A percentile compares a stretch with the other conserved stretches of the same genome.
These are phyloP conservation scores for Dryococelus australis DNA, from an alignment of 2,888 invertebrate species.

Conservation along the genomic window DNA sequence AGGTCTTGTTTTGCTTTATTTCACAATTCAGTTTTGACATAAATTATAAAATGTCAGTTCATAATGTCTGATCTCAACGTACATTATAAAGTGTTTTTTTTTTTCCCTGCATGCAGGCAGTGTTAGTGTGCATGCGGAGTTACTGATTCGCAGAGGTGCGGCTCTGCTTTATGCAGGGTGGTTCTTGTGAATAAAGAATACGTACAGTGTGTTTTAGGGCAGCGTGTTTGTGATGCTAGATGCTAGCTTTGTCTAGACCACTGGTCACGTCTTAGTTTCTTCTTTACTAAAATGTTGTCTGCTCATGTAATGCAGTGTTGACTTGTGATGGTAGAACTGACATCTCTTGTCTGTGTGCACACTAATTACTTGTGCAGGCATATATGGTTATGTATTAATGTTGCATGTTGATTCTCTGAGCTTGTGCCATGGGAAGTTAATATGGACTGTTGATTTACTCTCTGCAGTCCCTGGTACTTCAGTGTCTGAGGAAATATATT, in stretches of 20 bases:
- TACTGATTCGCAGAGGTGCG: background rate
- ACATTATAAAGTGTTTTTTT: background rate
- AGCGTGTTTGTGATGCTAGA: background rate
- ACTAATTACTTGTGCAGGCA: background rate
- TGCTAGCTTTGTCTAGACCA: background rate
- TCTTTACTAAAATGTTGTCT: background rate
- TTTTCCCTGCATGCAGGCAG: background rate
- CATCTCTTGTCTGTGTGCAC: background rate
- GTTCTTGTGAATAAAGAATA: background rate
- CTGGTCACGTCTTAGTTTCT: background rate
- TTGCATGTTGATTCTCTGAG: background rate
- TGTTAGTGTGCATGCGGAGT: conserved; percentile 5
- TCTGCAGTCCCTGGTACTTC: background rate
- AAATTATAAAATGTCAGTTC: background rate
- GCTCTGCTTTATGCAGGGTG: background rate
- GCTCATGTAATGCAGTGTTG: background rate
- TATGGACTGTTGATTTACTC: background rate
- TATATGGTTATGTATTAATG: background rate
- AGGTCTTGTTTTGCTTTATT: background rate
- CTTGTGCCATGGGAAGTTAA: background rate
- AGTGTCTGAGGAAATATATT: too few species aligned
- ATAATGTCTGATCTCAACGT: background rate
- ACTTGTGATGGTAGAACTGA: conserved; percentile 2
- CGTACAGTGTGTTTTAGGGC: background rate
- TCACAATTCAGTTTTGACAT: background rate